phyloP scores from a whole-genome alignment of 2,888 invertebrate genomes.

The Drosophila sordidapex region DNA sequence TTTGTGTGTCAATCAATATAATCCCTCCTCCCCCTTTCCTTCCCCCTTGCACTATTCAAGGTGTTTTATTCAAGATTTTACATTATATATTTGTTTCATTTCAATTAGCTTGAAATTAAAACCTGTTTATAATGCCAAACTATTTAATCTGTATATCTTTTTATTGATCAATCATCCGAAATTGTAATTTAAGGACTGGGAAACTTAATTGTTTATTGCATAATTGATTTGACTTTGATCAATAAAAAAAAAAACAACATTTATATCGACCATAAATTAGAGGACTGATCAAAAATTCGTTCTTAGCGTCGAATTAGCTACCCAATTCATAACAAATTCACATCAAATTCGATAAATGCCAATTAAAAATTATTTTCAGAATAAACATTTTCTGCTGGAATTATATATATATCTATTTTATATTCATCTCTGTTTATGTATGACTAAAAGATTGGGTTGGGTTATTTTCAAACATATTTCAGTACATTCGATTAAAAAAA shows the following conservation, averaged over 20 bases:
- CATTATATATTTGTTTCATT: conserved; percentile 15
- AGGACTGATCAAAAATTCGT: conserved; percentile 4
- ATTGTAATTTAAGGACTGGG: neutral
- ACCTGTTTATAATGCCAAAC: neutral
- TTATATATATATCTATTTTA: neutral
- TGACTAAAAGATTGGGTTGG: neutral
- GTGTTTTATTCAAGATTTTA: conserved; percentile 55
- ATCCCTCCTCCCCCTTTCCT: conserved; percentile 18
- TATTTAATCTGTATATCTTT: neutral
- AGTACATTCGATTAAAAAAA: neutral
- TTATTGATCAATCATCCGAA: neutral
- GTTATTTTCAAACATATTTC: neutral
- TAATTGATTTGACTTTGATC: neutral
- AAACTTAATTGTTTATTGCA: conserved; percentile 3
- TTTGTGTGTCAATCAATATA: conserved; percentile 14
- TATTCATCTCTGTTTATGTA: conserved; percentile 1
- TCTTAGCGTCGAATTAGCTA: conserved; percentile 1
- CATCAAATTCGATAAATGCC: conserved; percentile 11
- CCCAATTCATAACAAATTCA: conserved; percentile 10
- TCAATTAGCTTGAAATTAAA: neutral
- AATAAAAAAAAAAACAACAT: neutral
- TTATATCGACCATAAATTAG: conserved; percentile 5
- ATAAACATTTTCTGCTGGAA: conserved; percentile 1
- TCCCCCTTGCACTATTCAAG: conserved; percentile 59
- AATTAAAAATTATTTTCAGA: conserved; percentile 6